Evolutionary conservation across 1,140 invertebrate species (phyloP).

Genomic region (Drosophila repletoides): DNA sequence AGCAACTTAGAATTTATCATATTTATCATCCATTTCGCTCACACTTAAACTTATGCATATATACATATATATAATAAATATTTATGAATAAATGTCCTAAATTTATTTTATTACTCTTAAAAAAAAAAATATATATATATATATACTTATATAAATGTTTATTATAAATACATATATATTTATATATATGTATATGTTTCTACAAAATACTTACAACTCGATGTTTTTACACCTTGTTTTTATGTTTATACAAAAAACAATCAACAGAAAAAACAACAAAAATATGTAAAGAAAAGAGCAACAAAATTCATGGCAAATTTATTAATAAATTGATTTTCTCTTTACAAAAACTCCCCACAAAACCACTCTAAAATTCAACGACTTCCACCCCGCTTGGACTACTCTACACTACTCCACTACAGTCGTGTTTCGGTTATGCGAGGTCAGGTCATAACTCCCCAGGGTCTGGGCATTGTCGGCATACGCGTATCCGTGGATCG

Average conservation of each 20-base stretch:
- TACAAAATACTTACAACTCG: constrained; percentile 35
- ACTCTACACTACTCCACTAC: constrained; percentile 48
- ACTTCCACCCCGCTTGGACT: neutral
- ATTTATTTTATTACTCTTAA: constrained; percentile 30
- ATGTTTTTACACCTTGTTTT: constrained; percentile 31
- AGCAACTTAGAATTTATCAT: too few relatives aligned
- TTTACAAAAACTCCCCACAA: constrained; percentile 38
- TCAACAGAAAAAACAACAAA: constrained; percentile 8
- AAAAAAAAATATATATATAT: constrained; percentile 6
- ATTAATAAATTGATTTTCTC: constrained; percentile 62
- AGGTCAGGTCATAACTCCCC: constrained; percentile 95
- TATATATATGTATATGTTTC: constrained; percentile 29
- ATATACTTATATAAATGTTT: constrained; percentile 12
- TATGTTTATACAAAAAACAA: constrained; percentile 26
- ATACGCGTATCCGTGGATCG: constrained; percentile 97
- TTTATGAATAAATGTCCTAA: constrained; percentile 47
- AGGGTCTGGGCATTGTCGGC: constrained; percentile 97
- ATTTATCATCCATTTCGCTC: constrained; percentile 31
- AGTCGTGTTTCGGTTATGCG: constrained; percentile 99
- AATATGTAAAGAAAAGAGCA: constrained; percentile 12
- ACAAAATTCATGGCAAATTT: constrained; percentile 11
- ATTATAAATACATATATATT: constrained; percentile 4
- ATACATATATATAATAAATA: constrained; percentile 46
- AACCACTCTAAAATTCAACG: constrained; percentile 14
- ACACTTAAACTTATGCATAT: constrained; percentile 23